Conservation (phyloP, 2,113 vertebrate genomes). For the Montifringilla adamsi region DNA sequence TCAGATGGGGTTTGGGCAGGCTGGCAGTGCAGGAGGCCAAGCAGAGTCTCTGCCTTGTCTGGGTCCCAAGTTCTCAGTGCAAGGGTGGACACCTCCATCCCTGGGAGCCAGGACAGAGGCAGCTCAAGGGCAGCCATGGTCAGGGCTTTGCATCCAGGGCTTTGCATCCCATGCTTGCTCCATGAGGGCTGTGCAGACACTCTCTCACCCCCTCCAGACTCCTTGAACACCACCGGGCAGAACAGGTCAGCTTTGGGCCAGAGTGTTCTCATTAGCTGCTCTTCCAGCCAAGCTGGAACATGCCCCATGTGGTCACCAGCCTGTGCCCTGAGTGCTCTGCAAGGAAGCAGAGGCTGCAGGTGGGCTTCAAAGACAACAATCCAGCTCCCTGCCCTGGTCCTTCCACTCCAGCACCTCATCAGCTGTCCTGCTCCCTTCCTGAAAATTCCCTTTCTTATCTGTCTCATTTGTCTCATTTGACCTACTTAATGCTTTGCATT, state of each 20-base stretch:
- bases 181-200: not conserved
- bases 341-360: not conserved
- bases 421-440: not conserved
- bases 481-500: constrained; percentile 29
- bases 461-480: constrained; percentile 8
- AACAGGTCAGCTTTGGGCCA: not conserved
- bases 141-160: not conserved
- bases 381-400: not conserved
- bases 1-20: not conserved
- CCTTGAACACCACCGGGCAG: not conserved
- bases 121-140: not conserved
- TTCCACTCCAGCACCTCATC: not conserved
- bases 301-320: not conserved
- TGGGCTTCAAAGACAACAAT: not conserved
- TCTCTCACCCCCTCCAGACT: not conserved
- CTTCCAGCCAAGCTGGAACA: not conserved
- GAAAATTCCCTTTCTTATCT: not conserved
- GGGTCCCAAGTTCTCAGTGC: not conserved
- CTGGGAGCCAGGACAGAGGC: not conserved
- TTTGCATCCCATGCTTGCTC: not conserved
- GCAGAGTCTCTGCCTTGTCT: not conserved
- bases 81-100: not conserved
- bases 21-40: not conserved
- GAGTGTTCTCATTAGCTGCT: not conserved
- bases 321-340: not conserved